These are phyloP conservation scores for Crocuta crocuta DNA, from an alignment of 2,113 vertebrate genomes.

Conservation along the genomic window DNA sequence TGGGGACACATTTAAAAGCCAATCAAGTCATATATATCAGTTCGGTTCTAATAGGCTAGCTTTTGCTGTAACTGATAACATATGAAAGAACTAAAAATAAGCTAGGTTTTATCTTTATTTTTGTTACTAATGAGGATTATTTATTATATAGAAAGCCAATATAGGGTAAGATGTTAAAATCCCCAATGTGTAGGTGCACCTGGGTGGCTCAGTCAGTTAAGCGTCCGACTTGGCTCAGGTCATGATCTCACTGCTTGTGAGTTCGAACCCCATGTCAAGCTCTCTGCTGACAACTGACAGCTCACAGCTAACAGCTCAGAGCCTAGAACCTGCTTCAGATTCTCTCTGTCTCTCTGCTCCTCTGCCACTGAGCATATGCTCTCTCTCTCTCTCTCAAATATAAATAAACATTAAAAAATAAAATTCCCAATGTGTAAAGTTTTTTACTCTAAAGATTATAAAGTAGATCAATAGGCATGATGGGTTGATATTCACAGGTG, in stretches of 20 bases:
- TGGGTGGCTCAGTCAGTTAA: too few relatives aligned
- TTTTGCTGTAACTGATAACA: background rate
- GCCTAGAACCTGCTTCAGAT: too few relatives aligned
- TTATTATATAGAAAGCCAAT: background rate
- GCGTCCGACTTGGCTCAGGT: too few relatives aligned
- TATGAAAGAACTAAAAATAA: background rate
- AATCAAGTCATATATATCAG: background rate
- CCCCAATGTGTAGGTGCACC: background rate
- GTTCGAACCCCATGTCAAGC: too few relatives aligned
- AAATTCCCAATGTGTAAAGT: background rate
- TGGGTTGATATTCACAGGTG: background rate
- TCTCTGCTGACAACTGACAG: too few relatives aligned
- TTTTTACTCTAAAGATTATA: background rate
- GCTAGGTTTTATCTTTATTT: background rate
- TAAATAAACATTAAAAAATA: background rate
- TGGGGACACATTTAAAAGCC: background rate
- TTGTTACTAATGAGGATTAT: background rate
- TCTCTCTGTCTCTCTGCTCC: too few relatives aligned
- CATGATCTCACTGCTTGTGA: too few relatives aligned
- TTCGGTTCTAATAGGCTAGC: background rate
- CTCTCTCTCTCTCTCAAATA: too few relatives aligned
- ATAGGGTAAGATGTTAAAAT: background rate
- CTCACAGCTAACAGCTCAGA: too few relatives aligned
- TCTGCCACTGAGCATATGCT: too few relatives aligned
- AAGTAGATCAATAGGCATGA: background rate